Base-by-base conservation (phyloP, 1,140 invertebrate species). In the Drosophila kohkoa region DNA sequence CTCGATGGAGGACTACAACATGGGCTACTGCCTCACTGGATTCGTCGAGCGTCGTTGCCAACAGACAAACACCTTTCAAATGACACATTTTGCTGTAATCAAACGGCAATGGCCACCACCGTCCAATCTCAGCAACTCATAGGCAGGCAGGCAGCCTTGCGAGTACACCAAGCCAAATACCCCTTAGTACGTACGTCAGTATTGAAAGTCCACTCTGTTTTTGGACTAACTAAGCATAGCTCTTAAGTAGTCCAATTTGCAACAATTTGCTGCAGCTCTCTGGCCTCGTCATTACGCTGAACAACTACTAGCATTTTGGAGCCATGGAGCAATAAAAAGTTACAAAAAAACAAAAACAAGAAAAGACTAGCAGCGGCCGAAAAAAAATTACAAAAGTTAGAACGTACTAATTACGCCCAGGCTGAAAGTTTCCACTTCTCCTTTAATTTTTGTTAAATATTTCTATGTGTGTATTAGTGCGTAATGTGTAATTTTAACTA, bases 1-100 rank as follows among this genome's bases (percentile, higher is more conserved):
- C 60, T 91, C 91, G 48, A 95, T 95, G 81, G 95, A 96, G 41
- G 97, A 98, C 92, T 97, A 97, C 93, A 97, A 97, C 92, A 96
- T 97, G 95, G 96, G 96, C 35, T 97, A 97, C 93, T 96, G 96
- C 81, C 96, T 98, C 94, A 97, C 96, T 0, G 96, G 97, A 8
- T 97, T 96, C 5, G 93, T 98, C 76, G 96, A 97, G 91, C 94
- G 96, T n/a, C 96, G 96, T 55, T 95, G 94, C 83, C 95, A 95
- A 79, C 95, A 95, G 86, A 95, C 95, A 69, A 96, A 96, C 92
- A 94, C 94, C 72, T 96, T 96, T 91, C 96, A 97, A 92, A 96
- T 97, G 93, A 97, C 96, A 48, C 96, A 98, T 91, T 97, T 97
- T 85, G 96, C 96, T 28, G 96, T 97, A 80, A 96, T 97, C 76